Evolutionary conservation across 2,888 invertebrate species (phyloP), one percentile per base, ranked within the genome.

Genomic region (Meteorus cinctellus): DNA sequence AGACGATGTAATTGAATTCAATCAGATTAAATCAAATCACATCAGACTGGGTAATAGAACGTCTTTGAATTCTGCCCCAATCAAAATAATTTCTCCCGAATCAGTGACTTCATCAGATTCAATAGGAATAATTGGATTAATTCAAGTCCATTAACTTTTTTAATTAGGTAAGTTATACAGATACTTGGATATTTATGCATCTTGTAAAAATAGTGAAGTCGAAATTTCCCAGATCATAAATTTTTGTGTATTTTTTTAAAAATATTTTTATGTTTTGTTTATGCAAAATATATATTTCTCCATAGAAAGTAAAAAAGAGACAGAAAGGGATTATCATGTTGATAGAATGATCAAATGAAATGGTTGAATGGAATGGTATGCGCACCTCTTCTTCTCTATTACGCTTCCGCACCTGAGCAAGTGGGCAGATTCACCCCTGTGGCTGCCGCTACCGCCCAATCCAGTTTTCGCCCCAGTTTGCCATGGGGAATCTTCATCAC

Each of bases 401-500:
- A 89, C 89, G 89, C 89, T 88, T 86, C 87, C 89, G 89, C 91
- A 96, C 97, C 96, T 95, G 91, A 97, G 92, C 88, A 97, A 93
- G 86, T 89, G 89, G 86, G 88, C 88, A 84, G 88, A 88, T 77
- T 89, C 89, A 83, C 87, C 88, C 85, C 89, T 88, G 82, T 88
- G 89, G 81, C 87, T 86, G 83, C 86, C 84, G 78, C 84, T 83
- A 81, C 81, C 81, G 79, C 84, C 82, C 74, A 84, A 84, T 68
- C 84, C 86, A 69, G 82, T 78, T 77, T 86, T 84, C 76, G 85
- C 82, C 75, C 84, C 86, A 89, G 95, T 95, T 91, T 97, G 96
- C 96, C 97, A 97, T 90, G 98, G 98, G 90, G 97, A 96, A 91
- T 97, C 97, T 91, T 96, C 97, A 91, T 97, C 97, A 89, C 97